Percentiles rank a stretch among this genome's conserved stretches.
Conservation (phyloP, 37 sponge, comb jelly and placozoan genomes). For the Theonella swinhoei region DNA sequence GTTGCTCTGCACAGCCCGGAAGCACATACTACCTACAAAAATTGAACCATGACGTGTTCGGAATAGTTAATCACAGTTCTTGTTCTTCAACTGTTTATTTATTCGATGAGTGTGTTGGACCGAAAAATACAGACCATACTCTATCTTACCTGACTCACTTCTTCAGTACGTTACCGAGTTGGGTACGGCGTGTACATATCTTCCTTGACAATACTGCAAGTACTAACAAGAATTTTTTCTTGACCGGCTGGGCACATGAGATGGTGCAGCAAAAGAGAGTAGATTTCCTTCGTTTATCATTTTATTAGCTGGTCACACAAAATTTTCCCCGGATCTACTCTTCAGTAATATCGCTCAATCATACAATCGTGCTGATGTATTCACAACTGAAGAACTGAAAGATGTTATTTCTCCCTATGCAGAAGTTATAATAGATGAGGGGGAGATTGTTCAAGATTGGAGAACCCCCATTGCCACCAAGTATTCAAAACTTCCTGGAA, state of each 20-base stretch:
- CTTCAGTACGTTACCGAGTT: conserved; percentile 3
- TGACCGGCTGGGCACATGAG: conserved; percentile 26
- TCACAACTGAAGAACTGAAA: conserved; percentile 8
- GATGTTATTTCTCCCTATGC: conserved; percentile 1
- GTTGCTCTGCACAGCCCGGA: conserved; percentile 36
- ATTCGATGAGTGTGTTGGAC: conserved; percentile 35
- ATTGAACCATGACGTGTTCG: no score
- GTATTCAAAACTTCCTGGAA: conserved; percentile 27
- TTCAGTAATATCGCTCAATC: conserved; percentile 9
- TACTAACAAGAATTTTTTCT: conserved; percentile 21
- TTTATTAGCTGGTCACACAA: conserved; percentile 50
- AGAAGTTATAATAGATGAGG: not conserved
- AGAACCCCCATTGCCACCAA: not conserved
- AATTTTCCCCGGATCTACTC: conserved; percentile 31
- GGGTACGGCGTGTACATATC: conserved; percentile 25
- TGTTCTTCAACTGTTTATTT: conserved; percentile 11
- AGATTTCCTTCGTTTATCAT: conserved; percentile 20
- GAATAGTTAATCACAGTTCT: conserved; percentile 12
- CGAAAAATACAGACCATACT: no score
- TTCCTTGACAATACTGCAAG: conserved; percentile 41
- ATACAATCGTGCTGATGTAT: conserved; percentile 20
- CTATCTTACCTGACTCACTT: conserved; percentile 26
- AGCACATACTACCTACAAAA: conserved; percentile 43
- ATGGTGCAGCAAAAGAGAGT: conserved; percentile 18
- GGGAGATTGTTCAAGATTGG: conserved; percentile 13